Evolutionary conservation across 2,888 invertebrate genomes (phyloP).

Genomic region (Lysandra bellargus): DNA sequence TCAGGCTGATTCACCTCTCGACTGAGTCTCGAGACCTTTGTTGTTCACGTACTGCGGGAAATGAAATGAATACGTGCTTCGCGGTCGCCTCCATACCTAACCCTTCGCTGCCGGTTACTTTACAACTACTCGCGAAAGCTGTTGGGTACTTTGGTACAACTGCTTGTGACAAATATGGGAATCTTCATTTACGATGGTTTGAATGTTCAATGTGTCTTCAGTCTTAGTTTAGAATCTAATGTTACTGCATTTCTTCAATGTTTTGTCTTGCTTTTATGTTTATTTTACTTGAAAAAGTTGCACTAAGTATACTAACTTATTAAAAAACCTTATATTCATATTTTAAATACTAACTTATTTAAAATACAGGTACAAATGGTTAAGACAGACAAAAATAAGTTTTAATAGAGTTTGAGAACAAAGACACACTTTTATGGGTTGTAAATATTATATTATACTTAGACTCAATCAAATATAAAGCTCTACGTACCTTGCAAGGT

Average conservation of each 20-base stretch:
- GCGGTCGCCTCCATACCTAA: slow-evolving; percentile 12
- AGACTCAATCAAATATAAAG: background rate
- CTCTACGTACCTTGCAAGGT: background rate
- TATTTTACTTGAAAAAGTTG: too few relatives aligned
- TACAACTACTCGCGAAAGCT: background rate
- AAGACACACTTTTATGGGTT: too few relatives aligned
- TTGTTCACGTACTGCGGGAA: slow-evolving; percentile 38
- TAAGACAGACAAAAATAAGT: too few relatives aligned
- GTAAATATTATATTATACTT: background rate
- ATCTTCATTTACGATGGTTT: background rate
- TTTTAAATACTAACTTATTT: too few relatives aligned
- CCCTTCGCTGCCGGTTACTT: slow-evolving; percentile 13
- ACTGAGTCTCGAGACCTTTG: slow-evolving; percentile 36
- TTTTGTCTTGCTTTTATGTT: too few relatives aligned
- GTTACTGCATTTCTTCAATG: too few relatives aligned
- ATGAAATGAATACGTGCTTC: slow-evolving; percentile 35
- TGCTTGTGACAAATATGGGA: background rate
- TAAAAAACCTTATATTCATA: too few relatives aligned
- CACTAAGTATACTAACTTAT: too few relatives aligned
- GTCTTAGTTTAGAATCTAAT: too few relatives aligned
- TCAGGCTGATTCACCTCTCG: slow-evolving; percentile 36
- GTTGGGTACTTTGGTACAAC: background rate
- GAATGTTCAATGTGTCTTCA: background rate
- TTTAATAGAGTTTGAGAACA: too few relatives aligned
- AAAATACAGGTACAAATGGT: too few relatives aligned